phyloP scores from a whole-genome alignment of 2,113 vertebrate species.

The Aix galericulata region DNA sequence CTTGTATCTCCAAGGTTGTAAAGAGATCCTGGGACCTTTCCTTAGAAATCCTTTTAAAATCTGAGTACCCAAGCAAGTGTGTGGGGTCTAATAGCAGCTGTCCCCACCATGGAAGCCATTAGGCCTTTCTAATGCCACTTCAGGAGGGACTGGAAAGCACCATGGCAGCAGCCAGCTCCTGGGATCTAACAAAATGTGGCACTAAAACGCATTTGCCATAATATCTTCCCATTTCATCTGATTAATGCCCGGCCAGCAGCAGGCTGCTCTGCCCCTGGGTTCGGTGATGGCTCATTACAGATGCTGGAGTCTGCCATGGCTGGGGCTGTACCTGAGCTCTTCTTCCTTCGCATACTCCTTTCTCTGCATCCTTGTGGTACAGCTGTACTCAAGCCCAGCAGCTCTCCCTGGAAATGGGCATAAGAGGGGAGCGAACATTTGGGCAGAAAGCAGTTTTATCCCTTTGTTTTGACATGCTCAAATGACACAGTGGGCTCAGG shows the following conservation, averaged over 20 bases:
- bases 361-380: not conserved
- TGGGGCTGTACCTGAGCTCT: accelerated
- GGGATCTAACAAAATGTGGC: not conserved
- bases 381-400: not conserved
- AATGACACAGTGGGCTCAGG: not conserved
- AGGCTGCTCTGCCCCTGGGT: not conserved
- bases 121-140: accelerated
- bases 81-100: not conserved
- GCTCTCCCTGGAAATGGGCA: not conserved
- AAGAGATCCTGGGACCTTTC: not conserved
- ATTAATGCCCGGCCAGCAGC: accelerated
- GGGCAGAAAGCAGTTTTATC: not conserved
- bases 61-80: accelerated
- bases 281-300: not conserved
- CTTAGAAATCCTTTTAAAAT: not conserved
- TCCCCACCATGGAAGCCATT: not conserved
- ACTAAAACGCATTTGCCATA: not conserved
- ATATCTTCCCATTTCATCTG: not conserved
- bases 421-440: not conserved
- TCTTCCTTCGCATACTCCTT: not conserved
- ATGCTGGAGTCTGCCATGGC: not conserved
- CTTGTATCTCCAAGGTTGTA: not conserved
- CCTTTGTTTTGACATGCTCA: not conserved
- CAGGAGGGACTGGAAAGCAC: not conserved
- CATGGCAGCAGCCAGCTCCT: not conserved